Evolutionary conservation across 2,888 invertebrate species (phyloP).

Genomic region (Eupithecia insigniata): DNA sequence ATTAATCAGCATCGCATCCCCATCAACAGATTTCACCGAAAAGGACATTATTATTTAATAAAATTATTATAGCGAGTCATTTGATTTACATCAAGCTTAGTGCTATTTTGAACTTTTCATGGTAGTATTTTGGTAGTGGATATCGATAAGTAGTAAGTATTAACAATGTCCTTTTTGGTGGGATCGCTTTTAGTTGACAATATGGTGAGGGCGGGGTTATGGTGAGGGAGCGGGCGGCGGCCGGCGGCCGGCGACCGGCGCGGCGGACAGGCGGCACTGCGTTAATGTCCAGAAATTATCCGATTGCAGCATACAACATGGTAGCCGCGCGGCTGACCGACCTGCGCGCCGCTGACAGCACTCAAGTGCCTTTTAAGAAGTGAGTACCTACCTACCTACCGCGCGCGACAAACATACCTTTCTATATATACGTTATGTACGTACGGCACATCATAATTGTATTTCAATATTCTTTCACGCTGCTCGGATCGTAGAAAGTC

Average conservation of each 20-base stretch:
- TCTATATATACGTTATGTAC: too few relatives aligned
- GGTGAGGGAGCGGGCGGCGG: conserved; percentile 51
- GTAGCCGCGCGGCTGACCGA: conserved; percentile 98
- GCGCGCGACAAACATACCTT: not conserved
- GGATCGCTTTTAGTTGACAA: conserved; percentile 76
- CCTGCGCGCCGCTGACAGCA: conserved; percentile 96
- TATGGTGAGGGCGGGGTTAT: conserved; percentile 74
- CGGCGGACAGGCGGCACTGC: conserved; percentile 64
- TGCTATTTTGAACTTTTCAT: conserved; percentile 27
- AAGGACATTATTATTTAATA: conserved; percentile 38
- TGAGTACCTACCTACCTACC: conserved; percentile 85
- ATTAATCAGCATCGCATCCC: conserved; percentile 43
- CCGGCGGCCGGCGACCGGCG: conserved; percentile 49
- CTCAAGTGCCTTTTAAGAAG: conserved; percentile 99
- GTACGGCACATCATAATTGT: conserved; percentile 5
- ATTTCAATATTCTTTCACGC: conserved; percentile 43
- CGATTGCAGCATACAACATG: conserved; percentile 98
- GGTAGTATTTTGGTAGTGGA: conserved; percentile 9
- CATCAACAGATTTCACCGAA: conserved; percentile 43
- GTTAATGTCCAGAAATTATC: conserved; percentile 86
- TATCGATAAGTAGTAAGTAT: conserved; percentile 10
- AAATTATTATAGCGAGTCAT: conserved; percentile 26
- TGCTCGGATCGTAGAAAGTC: conserved; percentile 68
- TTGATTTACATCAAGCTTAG: conserved; percentile 35
- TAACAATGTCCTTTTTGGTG: conserved; percentile 51